A percentile compares a stretch with the other conserved stretches of the same genome.
These are phyloP conservation scores for Fistularia tabacaria DNA, from an alignment of 2,797 vertebrate genomes.

Conservation along the genomic window DNA sequence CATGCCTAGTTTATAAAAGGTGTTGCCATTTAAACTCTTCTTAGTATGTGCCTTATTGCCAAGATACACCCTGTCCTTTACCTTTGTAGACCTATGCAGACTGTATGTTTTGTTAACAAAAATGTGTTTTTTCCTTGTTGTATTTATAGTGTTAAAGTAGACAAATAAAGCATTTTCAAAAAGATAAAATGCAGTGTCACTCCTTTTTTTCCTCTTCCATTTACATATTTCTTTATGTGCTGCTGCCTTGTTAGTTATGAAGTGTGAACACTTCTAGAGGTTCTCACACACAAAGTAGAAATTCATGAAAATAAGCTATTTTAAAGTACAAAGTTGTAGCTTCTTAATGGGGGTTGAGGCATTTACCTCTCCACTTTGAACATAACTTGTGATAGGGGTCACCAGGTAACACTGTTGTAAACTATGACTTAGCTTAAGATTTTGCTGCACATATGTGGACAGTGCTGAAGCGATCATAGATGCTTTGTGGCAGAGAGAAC, in stretches of 20 bases:
- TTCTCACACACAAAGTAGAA: no score
- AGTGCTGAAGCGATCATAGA: background rate
- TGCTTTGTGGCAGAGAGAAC: conserved; percentile 12
- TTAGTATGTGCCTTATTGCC: conserved; percentile 81
- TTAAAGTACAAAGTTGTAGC: background rate
- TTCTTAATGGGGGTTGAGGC: background rate
- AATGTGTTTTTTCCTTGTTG: conserved; percentile 80
- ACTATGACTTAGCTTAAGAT: conserved; percentile 15
- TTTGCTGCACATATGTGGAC: conserved; percentile 9
- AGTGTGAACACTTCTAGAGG: background rate
- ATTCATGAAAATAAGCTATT: no score
- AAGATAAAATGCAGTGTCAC: conserved; percentile 27
- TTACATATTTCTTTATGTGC: background rate
- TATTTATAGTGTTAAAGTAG: conserved; percentile 90
- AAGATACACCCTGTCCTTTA: conserved; percentile 75
- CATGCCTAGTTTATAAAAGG: conserved; percentile 65
- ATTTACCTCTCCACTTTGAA: background rate
- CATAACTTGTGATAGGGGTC: background rate
- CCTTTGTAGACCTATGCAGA: conserved; percentile 72
- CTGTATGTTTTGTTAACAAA: conserved; percentile 81
- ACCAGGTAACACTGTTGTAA: background rate
- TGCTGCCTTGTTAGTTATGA: background rate
- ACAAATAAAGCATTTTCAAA: conserved; percentile 95
- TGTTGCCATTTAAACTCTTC: conserved; percentile 53
- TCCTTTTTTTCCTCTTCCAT: conserved; percentile 11